Evolutionary conservation across 1,140 invertebrate species (phyloP).

Genomic region (Odontomachus brunneus): DNA sequence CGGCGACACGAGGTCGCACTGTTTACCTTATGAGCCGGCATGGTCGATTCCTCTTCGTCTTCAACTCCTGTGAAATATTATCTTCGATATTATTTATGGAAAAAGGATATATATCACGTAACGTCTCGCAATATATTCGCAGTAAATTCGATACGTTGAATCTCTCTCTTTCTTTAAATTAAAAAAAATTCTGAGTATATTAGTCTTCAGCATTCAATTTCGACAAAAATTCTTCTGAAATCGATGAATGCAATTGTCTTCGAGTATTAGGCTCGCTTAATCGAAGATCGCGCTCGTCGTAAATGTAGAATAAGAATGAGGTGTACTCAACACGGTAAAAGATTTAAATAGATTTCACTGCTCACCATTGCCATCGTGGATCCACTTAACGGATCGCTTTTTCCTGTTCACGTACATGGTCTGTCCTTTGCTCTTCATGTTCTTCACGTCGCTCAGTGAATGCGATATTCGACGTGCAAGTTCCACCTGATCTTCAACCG

Average conservation of each 20-base stretch:
- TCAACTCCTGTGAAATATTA: constrained; percentile 76
- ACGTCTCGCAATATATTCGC: too few relatives aligned
- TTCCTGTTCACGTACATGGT: constrained; percentile 98
- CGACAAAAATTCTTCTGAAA: too few relatives aligned
- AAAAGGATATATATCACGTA: not conserved
- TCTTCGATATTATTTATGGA: constrained; percentile 5
- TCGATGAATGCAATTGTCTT: too few relatives aligned
- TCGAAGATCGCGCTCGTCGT: too few relatives aligned
- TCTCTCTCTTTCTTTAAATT: too few relatives aligned
- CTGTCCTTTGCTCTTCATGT: constrained; percentile 96
- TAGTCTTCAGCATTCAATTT: too few relatives aligned
- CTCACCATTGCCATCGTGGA: constrained; percentile 93
- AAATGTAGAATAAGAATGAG: not conserved
- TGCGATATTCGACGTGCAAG: constrained; percentile 95
- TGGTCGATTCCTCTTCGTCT: constrained; percentile 79
- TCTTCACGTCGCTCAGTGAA: constrained; percentile 96
- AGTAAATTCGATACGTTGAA: too few relatives aligned
- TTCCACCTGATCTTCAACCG: constrained; percentile 97
- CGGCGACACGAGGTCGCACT: not conserved
- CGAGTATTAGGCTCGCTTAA: too few relatives aligned
- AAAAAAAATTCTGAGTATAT: too few relatives aligned
- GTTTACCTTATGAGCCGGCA: constrained; percentile 78
- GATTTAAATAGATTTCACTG: constrained; percentile 38
- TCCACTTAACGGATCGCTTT: constrained; percentile 97
- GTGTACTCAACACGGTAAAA: not conserved